Evolutionary conservation across 2,888 invertebrate species (phyloP).

Genomic region (Euproctis similis): DNA sequence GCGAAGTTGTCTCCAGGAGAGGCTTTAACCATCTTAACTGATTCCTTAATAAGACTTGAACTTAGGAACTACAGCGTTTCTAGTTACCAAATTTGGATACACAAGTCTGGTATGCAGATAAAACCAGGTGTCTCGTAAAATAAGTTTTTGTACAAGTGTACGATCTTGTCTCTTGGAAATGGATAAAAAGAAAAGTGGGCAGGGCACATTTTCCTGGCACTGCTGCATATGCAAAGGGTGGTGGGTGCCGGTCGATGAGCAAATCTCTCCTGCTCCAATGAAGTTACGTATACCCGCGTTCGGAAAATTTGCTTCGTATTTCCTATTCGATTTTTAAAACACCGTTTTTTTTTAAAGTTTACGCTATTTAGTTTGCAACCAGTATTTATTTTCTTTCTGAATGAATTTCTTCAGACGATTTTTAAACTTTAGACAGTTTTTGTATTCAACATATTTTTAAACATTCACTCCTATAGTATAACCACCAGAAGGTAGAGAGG

Average conservation of each 20-base stretch:
- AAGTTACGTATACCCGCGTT: no score
- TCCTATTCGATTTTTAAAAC: no score
- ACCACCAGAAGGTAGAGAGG: no score
- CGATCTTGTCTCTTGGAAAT: constrained; percentile 48
- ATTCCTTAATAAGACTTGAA: constrained; percentile 30
- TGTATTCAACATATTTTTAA: no score
- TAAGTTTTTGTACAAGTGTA: constrained; percentile 62
- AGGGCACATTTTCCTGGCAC: constrained; percentile 35
- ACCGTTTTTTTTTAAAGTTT: no score
- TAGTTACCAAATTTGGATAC: constrained; percentile 52
- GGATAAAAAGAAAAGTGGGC: constrained; percentile 47
- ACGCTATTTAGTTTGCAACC: no score
- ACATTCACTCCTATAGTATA: no score
- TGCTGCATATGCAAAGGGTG: constrained; percentile 55
- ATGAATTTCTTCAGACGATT: no score
- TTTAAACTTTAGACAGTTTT: no score
- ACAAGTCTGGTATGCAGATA: constrained; percentile 55
- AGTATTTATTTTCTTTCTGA: no score
- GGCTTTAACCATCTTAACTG: constrained; percentile 29
- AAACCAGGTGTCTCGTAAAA: constrained; percentile 64
- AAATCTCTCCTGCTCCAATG: constrained; percentile 62
- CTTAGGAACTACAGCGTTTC: constrained; percentile 43
- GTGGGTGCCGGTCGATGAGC: constrained; percentile 29
- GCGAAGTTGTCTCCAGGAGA: constrained; percentile 10
- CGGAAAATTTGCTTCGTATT: no score